Evolutionary conservation across 92 coral and sea anemone genomes (phyloP).

Genomic region (Chrysogorgia sp.): DNA sequence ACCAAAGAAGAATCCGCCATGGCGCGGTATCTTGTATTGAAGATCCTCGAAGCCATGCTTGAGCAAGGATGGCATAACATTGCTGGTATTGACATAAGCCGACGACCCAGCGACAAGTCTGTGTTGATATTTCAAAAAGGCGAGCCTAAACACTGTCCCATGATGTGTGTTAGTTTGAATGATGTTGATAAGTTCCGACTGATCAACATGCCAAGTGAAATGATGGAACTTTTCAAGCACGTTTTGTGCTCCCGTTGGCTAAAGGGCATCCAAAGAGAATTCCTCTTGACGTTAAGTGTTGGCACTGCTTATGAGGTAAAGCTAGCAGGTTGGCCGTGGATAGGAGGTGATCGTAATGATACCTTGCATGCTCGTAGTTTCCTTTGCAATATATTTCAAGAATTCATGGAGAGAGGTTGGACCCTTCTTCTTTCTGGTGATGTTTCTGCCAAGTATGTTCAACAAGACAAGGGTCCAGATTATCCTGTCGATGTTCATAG

Average conservation of each 20-base stretch:
- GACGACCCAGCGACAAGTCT: constrained; percentile 59
- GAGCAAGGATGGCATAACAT: constrained; percentile 71
- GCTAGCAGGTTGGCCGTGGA: constrained; percentile 60
- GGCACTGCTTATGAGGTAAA: constrained; percentile 51
- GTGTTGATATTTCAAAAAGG: constrained; percentile 62
- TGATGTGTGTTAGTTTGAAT: constrained; percentile 68
- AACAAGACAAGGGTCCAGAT: constrained; percentile 55
- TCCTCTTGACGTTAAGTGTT: constrained; percentile 30
- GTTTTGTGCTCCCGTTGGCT: constrained; percentile 52
- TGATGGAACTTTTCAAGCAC: constrained; percentile 49
- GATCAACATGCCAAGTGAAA: constrained; percentile 58
- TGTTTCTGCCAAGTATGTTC: constrained; percentile 70
- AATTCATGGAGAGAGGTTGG: constrained; percentile 54
- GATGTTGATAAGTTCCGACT: constrained; percentile 64
- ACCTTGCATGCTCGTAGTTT: constrained; percentile 52
- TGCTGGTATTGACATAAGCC: constrained; percentile 55
- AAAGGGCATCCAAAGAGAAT: constrained; percentile 57
- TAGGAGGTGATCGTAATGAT: constrained; percentile 36
- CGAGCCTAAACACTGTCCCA: constrained; percentile 56
- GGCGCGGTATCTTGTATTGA: constrained; percentile 65
- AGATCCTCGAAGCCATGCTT: constrained; percentile 70
- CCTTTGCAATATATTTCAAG: constrained; percentile 55
- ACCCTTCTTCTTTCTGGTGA: constrained; percentile 45
- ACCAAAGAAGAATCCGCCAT: constrained; percentile 65
- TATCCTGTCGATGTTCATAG: constrained; percentile 72